Conservation (phyloP, 2,113 vertebrate species). For the Brienomyrus longianalis region DNA sequence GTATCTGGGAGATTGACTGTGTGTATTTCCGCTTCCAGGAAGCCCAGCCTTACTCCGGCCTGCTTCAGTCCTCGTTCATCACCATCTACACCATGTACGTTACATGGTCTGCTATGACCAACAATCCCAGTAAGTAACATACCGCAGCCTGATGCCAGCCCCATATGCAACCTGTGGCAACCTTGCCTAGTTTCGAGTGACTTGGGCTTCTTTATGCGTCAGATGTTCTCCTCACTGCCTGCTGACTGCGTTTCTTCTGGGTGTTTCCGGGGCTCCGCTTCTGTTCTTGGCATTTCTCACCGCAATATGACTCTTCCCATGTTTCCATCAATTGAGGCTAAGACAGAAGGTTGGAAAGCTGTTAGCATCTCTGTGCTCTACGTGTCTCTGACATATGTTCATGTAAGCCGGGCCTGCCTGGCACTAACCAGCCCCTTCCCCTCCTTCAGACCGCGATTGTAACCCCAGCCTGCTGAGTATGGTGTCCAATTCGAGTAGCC, state of each 20-base stretch:
- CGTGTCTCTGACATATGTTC: neutral
- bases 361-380: neutral
- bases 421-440: neutral
- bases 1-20: accelerated
- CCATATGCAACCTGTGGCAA: neutral
- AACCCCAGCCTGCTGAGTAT: slow-evolving; percentile 77
- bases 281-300: neutral
- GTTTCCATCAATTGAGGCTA: neutral
- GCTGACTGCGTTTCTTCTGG: neutral
- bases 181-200: neutral
- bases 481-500: slow-evolving; percentile 41
- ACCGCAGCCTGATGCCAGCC: neutral
- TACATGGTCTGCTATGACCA: slow-evolving; percentile 84
- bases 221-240: neutral
- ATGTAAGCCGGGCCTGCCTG: neutral
- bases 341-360: neutral
- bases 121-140: slow-evolving; percentile 74
- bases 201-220: neutral
- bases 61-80: slow-evolving; percentile 84
- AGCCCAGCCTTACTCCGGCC: slow-evolving; percentile 79
- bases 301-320: neutral
- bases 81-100: slow-evolving; percentile 82
- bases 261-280: neutral
- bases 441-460: slow-evolving; percentile 61
- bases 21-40: slow-evolving; percentile 52